Base-by-base conservation (phyloP, 1,140 invertebrate species). In the Adoxophyes honmai region DNA sequence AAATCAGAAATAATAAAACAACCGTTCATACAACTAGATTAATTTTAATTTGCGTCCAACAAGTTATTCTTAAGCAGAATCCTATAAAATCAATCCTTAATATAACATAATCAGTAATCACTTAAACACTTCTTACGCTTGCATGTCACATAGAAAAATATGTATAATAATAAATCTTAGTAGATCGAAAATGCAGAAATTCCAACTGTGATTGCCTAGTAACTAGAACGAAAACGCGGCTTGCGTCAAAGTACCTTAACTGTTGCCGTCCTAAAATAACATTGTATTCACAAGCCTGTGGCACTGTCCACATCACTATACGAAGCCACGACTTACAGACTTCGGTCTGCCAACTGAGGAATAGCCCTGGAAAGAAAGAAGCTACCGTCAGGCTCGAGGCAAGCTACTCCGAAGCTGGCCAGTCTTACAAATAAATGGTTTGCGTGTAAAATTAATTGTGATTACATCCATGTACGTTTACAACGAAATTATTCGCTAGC, bases 31-130 rank as follows among this genome's bases (percentile, higher is more conserved):
- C 63, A 86, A 85, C 81, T 82, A 80, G 76, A 48, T 78, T 82
- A 78, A 81, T 79, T 75, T 84, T 87, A 83, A 79, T 82, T 88
- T 77, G 74, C 71, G 77, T 85, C 81, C 81, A 88, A 86, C 83
- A 84, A 81, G 70, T 85, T 81, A 84, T 76, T 81, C 73, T 82
- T 84, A 86, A 85, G 81, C 78, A 64, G 62, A 73, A 70, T 76
- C 71, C 74, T 81, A 81, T 74, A 75, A 38, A 78, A 81, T 76
- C 74, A 80, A 73, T 80, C 81, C 78, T 84, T 83, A 79, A 70
- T 84, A 79, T 75, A 70, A 77, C 71, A 77, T 83, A 81, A 86
- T 77, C 68, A 73, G 77, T 86, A n/a, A n/a, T n/a, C n/a, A n/a
- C n/a, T 77, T 78, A 28, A 82, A 78, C 73, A 75, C 70, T 81